phyloP scores from a whole-genome alignment of 1,140 invertebrate species.

The Oncopodura yosiiana region DNA sequence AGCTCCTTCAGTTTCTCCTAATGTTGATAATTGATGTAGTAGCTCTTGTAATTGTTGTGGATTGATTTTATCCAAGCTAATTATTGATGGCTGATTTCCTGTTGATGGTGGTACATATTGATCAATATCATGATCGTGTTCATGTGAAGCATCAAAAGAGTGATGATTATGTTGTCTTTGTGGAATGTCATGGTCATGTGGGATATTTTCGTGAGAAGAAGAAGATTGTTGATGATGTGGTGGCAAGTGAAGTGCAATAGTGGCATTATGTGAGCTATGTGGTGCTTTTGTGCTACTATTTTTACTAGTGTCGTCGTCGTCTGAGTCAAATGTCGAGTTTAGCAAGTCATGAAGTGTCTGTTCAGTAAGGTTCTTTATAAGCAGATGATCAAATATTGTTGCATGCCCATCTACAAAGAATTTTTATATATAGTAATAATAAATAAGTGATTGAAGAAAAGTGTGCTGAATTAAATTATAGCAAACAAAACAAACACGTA shows the following conservation, averaged over 20 bases:
- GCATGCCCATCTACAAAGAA: slow-evolving; percentile 12
- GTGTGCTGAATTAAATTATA: neutral
- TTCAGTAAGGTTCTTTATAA: slow-evolving; percentile 12
- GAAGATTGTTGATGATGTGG: too few species aligned
- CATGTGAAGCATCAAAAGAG: slow-evolving; percentile 1
- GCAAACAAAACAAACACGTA: neutral
- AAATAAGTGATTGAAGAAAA: neutral
- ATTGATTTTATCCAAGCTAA: slow-evolving; percentile 26
- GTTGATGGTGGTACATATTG: slow-evolving; percentile 31
- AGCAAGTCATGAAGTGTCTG: slow-evolving; percentile 9
- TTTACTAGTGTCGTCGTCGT: too few species aligned
- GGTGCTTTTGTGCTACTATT: too few species aligned
- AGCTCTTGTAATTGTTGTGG: slow-evolving; percentile 31
- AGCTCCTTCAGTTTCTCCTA: slow-evolving; percentile 20
- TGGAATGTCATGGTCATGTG: neutral
- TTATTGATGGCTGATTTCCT: slow-evolving; percentile 25
- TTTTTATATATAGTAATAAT: slow-evolving; percentile 3
- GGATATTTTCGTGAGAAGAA: slow-evolving; percentile 5
- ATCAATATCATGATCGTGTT: slow-evolving; percentile 21
- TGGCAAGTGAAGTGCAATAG: too few species aligned
- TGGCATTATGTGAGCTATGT: too few species aligned
- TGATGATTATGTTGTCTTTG: neutral
- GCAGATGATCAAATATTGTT: too few species aligned
- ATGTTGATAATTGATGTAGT: slow-evolving; percentile 28
- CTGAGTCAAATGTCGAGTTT: slow-evolving; percentile 11